A percentile compares a stretch with the other conserved stretches of the same genome.
These are phyloP conservation scores for Trachelus troglodyta DNA, from an alignment of 2,888 invertebrate genomes.

Conservation along the genomic window DNA sequence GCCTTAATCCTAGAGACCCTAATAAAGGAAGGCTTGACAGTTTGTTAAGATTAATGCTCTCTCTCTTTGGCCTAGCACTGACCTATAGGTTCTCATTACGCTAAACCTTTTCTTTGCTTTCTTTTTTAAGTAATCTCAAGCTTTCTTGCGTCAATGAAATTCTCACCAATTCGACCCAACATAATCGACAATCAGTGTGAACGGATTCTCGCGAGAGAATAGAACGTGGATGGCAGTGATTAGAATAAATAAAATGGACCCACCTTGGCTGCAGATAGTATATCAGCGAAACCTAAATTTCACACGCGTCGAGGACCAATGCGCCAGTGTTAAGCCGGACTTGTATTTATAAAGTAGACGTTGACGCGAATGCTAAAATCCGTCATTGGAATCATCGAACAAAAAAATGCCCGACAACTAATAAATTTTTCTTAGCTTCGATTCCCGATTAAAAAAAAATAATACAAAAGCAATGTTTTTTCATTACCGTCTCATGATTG, in stretches of 20 bases:
- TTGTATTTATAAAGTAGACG: conserved; percentile 7
- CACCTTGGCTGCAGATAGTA: conserved; percentile 54
- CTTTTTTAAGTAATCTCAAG: background rate
- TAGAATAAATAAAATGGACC: conserved; percentile 55
- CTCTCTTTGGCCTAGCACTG: conserved; percentile 32
- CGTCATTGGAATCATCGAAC: background rate
- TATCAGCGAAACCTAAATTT: conserved; percentile 46
- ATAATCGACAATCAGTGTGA: background rate
- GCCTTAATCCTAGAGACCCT: background rate
- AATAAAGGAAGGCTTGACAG: background rate
- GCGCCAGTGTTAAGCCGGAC: conserved; percentile 47
- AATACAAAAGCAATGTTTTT: background rate
- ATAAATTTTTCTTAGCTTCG: background rate
- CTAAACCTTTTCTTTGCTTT: background rate
- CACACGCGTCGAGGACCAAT: conserved; percentile 38
- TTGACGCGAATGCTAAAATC: conserved; percentile 10
- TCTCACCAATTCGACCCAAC: background rate
- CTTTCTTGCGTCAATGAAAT: background rate
- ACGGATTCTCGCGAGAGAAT: background rate
- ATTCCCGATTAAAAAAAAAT: background rate
- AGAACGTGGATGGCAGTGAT: conserved; percentile 39
- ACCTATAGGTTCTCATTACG: conserved; percentile 26
- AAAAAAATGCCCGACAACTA: background rate
- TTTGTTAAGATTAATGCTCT: conserved; percentile 1
- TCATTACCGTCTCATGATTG: background rate